Evolutionary conservation across 2,113 vertebrate genomes (phyloP).

Genomic region (Natator depressus): DNA sequence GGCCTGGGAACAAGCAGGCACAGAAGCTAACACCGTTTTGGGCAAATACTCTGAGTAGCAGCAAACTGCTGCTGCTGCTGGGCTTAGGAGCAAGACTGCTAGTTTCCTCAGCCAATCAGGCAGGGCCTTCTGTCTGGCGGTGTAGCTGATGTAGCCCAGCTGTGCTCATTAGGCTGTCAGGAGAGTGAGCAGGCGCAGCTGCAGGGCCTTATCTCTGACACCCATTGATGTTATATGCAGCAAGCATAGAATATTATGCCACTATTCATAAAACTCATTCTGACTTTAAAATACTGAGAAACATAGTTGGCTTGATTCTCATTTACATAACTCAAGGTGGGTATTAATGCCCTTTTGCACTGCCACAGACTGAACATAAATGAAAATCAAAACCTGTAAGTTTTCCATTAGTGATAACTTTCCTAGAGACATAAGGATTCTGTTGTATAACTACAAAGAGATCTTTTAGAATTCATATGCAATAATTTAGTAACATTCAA

Average conservation of each 20-base stretch:
- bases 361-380: background rate
- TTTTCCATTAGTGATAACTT: conserved; percentile 42
- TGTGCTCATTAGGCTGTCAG: background rate
- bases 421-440: background rate
- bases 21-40: background rate
- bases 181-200: background rate
- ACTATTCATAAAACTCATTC: background rate
- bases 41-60: background rate
- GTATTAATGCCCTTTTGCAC: background rate
- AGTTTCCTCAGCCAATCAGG: background rate
- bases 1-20: background rate
- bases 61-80: no score
- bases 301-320: background rate
- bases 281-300: background rate
- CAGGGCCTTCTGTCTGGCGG: background rate
- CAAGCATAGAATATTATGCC: background rate
- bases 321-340: background rate
- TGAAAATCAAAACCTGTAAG: background rate
- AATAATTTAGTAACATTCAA: background rate
- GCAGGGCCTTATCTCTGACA: background rate
- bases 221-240: background rate
- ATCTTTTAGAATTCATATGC: background rate
- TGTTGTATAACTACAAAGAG: conserved; percentile 16
- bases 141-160: background rate
- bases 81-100: background rate